Evolutionary conservation across 2,888 invertebrate genomes (phyloP).

Genomic region (Platycnemis pennipes): DNA sequence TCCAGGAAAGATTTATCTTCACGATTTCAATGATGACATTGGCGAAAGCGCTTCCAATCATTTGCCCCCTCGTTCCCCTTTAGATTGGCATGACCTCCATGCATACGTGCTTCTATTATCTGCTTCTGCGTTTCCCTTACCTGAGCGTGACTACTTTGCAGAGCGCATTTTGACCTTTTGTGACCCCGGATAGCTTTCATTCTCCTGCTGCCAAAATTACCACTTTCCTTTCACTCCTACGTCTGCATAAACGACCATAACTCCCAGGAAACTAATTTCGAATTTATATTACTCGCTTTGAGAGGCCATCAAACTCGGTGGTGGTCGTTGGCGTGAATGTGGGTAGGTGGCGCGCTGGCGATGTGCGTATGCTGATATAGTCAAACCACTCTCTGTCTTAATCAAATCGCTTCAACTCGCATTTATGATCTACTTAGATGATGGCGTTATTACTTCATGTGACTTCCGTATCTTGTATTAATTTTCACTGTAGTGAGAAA

Average conservation of each 20-base stretch:
- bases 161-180: not conserved
- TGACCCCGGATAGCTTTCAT: not conserved
- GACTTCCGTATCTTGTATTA: no score
- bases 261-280: not conserved
- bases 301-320: not conserved
- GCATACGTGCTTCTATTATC: not conserved
- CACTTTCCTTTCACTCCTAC: slow-evolving; percentile 12
- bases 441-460: no score
- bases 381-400: no score
- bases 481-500: no score
- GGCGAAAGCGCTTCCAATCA: not conserved
- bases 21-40: not conserved
- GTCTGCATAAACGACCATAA: not conserved
- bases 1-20: not conserved
- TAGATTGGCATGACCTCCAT: not conserved
- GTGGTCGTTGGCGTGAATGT: not conserved
- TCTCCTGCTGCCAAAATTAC: not conserved
- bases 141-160: not conserved
- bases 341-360: not conserved
- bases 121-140: not conserved
- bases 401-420: no score
- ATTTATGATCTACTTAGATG: no score
- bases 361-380: no score
- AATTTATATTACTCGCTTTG: not conserved
- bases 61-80: not conserved